phyloP scores from a whole-genome alignment of 2,797 vertebrate genomes.

The Cryptoprocta ferox region DNA sequence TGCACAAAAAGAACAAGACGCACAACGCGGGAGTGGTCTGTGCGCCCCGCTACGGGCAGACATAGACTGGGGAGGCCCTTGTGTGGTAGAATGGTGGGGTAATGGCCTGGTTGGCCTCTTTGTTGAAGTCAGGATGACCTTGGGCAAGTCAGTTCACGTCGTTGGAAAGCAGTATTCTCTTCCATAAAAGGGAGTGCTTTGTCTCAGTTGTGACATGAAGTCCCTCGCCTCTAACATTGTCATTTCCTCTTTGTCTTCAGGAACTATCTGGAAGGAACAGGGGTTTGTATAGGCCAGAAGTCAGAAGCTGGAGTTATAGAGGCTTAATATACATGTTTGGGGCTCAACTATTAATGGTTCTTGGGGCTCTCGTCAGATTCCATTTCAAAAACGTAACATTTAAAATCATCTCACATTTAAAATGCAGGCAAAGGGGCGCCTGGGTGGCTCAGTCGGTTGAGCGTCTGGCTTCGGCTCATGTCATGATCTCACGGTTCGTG shows the following conservation, averaged over 20 bases:
- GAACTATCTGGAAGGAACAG: background rate
- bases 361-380: background rate
- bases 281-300: background rate
- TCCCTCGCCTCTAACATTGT: background rate
- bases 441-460: too few species aligned
- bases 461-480: too few species aligned
- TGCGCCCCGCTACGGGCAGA: fast-evolving
- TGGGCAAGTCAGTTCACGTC: background rate
- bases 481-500: too few species aligned
- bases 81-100: fast-evolving
- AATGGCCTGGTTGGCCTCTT: background rate
- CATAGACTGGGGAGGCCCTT: background rate
- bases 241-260: background rate
- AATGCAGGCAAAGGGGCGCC: background rate
- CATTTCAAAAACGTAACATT: background rate
- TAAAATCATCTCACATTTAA: background rate
- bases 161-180: background rate
- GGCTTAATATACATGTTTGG: background rate
- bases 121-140: background rate
- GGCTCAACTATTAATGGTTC: background rate
- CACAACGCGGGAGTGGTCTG: too few species aligned
- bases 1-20: background rate
- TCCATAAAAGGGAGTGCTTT: background rate
- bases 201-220: background rate
- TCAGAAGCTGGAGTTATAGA: background rate